A percentile compares a stretch with the other conserved stretches of the same genome.
Evolutionary conservation across 2,797 vertebrate genomes (phyloP).

Genomic region (Rousettus madagascariensis): DNA sequence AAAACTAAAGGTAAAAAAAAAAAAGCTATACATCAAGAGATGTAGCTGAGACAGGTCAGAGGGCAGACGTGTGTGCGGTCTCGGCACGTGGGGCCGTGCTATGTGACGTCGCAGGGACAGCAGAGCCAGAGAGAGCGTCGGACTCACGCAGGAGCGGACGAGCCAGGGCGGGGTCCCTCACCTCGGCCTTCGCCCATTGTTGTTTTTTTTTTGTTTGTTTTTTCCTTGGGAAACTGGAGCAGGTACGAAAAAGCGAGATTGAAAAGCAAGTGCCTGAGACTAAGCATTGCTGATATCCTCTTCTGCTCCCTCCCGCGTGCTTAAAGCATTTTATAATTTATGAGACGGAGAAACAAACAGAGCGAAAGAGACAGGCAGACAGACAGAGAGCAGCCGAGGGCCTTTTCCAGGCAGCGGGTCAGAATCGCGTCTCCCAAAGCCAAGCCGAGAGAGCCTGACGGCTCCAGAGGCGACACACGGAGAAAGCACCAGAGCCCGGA

Average conservation of each 20-base stretch:
- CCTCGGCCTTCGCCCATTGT: accelerated
- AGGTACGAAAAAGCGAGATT: background rate
- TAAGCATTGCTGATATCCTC: accelerated
- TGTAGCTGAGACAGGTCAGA: accelerated
- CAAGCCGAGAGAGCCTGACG: too few relatives aligned
- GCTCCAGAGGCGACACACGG: background rate
- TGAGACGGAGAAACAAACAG: background rate
- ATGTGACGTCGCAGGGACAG: accelerated
- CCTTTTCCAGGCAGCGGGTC: background rate
- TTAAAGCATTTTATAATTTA: too few relatives aligned
- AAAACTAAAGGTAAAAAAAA: background rate
- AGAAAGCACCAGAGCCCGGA: accelerated
- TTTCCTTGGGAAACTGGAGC: too few relatives aligned
- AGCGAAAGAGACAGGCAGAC: too few relatives aligned
- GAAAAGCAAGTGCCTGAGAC: too few relatives aligned
- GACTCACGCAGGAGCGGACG: too few relatives aligned
- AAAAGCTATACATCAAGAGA: background rate
- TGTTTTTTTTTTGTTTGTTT: too few relatives aligned
- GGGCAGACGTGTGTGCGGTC: accelerated
- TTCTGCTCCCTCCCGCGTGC: background rate
- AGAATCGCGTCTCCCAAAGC: accelerated
- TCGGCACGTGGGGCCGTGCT: accelerated
- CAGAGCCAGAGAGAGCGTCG: too few relatives aligned
- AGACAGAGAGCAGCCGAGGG: background rate
- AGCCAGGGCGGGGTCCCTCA: accelerated